Evolutionary conservation across 1,140 invertebrate genomes (phyloP).

Genomic region (Ectropis grisescens): DNA sequence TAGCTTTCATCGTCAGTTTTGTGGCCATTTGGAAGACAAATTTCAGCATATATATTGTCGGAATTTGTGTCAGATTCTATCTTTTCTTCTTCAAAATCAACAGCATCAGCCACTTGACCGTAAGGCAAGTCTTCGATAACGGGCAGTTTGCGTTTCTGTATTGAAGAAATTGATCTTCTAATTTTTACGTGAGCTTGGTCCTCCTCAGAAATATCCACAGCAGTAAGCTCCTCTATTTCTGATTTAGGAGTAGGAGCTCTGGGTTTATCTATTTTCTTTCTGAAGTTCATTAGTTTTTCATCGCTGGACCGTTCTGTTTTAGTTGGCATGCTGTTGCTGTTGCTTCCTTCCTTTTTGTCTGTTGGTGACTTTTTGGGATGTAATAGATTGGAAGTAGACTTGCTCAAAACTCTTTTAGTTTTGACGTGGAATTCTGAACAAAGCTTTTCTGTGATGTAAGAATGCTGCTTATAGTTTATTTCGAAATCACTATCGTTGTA

Average conservation of each 20-base stretch:
- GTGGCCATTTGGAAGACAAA: conserved; percentile 61
- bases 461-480: conserved; percentile 69
- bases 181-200: conserved; percentile 51
- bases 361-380: conserved; percentile 63
- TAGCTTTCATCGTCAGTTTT: conserved; percentile 52
- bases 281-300: conserved; percentile 54
- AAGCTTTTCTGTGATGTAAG: conserved; percentile 73
- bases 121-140: conserved; percentile 69
- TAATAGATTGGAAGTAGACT: conserved; percentile 72
- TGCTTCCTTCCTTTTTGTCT: conserved; percentile 55
- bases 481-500: conserved; percentile 63
- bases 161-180: conserved; percentile 63
- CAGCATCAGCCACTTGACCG: conserved; percentile 65
- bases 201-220: conserved; percentile 52
- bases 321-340: conserved; percentile 62
- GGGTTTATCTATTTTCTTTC: conserved; percentile 59
- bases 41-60: conserved; percentile 74
- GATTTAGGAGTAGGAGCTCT: conserved; percentile 56
- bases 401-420: conserved; percentile 71
- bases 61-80: conserved; percentile 62
- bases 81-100: conserved; percentile 50
- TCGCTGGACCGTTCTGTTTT: conserved; percentile 50
- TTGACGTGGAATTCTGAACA: conserved; percentile 75
- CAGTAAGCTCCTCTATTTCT: conserved; percentile 38
- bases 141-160: conserved; percentile 64